Percentiles rank a stretch among this genome's conserved stretches.
These are phyloP conservation scores for Caretta caretta DNA, from an alignment of 2,113 vertebrate genomes.

Conservation along the genomic window DNA sequence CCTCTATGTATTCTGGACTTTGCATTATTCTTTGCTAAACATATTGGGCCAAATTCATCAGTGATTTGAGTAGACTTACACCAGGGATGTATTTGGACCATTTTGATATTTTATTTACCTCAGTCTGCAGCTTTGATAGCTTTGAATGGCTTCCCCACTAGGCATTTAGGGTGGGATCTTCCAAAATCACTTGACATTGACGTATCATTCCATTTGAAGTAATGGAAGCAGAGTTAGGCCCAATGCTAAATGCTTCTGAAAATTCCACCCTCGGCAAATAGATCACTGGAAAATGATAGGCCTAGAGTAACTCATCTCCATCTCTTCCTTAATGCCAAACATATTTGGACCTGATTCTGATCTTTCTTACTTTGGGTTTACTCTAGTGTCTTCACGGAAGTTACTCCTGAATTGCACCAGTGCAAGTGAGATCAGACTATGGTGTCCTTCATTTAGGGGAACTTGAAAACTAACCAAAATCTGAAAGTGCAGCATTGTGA, in stretches of 20 bases:
- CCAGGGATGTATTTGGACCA: background rate
- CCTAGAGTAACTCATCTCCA: background rate
- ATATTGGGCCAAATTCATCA: background rate
- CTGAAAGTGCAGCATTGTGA: background rate
- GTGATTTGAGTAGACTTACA: background rate
- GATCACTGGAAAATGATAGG: background rate
- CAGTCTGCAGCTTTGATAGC: background rate
- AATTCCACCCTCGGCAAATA: background rate
- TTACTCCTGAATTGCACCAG: background rate
- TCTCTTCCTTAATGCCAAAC: background rate
- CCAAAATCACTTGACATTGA: background rate
- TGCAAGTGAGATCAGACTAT: background rate
- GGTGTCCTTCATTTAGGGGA: background rate
- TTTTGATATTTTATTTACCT: background rate
- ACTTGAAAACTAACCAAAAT: background rate
- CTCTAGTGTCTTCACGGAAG: background rate
- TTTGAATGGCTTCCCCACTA: slow-evolving; percentile 34
- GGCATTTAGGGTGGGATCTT: slow-evolving; percentile 27
- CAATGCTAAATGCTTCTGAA: background rate
- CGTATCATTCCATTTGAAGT: background rate
- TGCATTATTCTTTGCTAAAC: background rate
- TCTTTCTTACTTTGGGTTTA: background rate
- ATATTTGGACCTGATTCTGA: background rate
- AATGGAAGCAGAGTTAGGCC: background rate
- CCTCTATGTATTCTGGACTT: background rate